phyloP scores from a whole-genome alignment of 1,140 invertebrate species.

The Sweltsa coloradensis region DNA sequence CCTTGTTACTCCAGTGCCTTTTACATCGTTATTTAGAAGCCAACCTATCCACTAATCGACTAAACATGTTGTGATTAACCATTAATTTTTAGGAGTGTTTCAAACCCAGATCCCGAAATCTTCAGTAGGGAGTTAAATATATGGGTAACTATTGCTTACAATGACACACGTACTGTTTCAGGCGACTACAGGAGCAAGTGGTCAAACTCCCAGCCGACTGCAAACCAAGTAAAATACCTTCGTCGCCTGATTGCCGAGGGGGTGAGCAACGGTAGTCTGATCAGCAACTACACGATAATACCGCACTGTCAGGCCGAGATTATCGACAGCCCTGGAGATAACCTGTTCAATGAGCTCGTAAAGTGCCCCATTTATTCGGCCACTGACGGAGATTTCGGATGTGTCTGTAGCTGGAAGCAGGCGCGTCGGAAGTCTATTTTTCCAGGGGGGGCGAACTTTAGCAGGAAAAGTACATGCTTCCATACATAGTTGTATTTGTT shows the following conservation, averaged over 20 bases:
- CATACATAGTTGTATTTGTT: too few species aligned
- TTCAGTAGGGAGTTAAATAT: neutral
- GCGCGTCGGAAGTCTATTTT: too few species aligned
- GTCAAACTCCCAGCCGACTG: neutral
- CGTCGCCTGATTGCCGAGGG: neutral
- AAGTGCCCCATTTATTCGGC: too few species aligned
- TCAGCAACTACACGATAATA: constrained; percentile 25
- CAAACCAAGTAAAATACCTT: neutral
- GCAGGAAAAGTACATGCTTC: too few species aligned
- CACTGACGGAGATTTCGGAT: too few species aligned
- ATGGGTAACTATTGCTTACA: neutral
- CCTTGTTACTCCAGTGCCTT: too few species aligned
- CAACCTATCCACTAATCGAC: too few species aligned
- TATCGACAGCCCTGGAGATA: constrained; percentile 30
- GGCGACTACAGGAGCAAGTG: neutral
- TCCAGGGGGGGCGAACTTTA: too few species aligned
- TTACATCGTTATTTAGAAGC: too few species aligned
- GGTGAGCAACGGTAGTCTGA: neutral
- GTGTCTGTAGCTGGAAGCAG: too few species aligned
- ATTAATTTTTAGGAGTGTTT: neutral
- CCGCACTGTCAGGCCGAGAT: constrained; percentile 25
- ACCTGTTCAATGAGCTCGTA: constrained; percentile 42
- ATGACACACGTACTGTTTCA: neutral
- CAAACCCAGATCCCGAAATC: neutral
- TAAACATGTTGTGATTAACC: too few species aligned